Evolutionary conservation across 1,140 invertebrate genomes (phyloP).

Genomic region (Bombus polaris): DNA sequence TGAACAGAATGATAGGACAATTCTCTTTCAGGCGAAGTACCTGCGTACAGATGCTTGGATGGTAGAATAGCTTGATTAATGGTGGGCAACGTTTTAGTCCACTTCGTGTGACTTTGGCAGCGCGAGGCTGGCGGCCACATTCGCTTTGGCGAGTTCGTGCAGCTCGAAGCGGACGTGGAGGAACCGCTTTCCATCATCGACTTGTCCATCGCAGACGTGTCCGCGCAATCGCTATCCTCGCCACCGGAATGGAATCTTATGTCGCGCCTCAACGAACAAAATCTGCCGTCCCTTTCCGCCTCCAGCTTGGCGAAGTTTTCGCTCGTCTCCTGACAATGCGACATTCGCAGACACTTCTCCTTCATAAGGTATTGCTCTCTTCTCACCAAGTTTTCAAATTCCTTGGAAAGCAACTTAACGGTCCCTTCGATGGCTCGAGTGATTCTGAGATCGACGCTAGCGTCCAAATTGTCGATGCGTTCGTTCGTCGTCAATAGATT

Average conservation of each 20-base stretch:
- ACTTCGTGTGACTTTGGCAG: slow-evolving; percentile 78
- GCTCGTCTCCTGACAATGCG: slow-evolving; percentile 61
- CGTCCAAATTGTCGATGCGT: slow-evolving; percentile 54
- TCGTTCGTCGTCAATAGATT: slow-evolving; percentile 36
- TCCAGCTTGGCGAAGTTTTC: slow-evolving; percentile 78
- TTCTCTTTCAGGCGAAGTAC: slow-evolving; percentile 60
- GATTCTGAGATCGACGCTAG: slow-evolving; percentile 74
- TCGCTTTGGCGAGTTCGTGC: slow-evolving; percentile 86
- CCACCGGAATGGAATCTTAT: slow-evolving; percentile 72
- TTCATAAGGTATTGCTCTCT: slow-evolving; percentile 75
- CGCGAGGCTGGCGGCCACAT: slow-evolving; percentile 83
- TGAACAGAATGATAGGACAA: not conserved
- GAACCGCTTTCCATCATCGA: slow-evolving; percentile 85
- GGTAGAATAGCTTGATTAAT: slow-evolving; percentile 77
- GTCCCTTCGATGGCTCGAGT: slow-evolving; percentile 78
- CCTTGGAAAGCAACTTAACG: slow-evolving; percentile 78
- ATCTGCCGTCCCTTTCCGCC: slow-evolving; percentile 71
- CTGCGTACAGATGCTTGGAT: slow-evolving; percentile 78
- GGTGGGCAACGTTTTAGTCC: slow-evolving; percentile 79
- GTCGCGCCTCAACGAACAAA: slow-evolving; percentile 65
- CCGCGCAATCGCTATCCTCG: slow-evolving; percentile 78
- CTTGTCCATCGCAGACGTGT: slow-evolving; percentile 80
- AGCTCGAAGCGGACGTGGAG: slow-evolving; percentile 86
- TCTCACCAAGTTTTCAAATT: slow-evolving; percentile 78
- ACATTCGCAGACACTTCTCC: slow-evolving; percentile 61